Base-by-base conservation (phyloP, 2,888 invertebrate genomes). In the Pyrrhia umbra region DNA sequence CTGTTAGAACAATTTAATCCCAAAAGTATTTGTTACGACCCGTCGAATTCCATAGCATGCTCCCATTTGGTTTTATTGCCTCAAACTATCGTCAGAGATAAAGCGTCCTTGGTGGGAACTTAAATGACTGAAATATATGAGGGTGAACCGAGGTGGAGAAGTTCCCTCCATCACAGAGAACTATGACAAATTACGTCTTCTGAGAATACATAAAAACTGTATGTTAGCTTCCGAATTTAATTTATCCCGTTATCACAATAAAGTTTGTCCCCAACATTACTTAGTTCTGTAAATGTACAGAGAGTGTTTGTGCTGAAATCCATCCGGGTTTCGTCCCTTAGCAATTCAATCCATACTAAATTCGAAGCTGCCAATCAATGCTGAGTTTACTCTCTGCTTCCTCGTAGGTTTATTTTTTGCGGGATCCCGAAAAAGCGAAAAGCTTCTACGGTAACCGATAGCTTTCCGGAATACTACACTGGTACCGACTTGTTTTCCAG, bases 131-230 rank as follows among this genome's bases (percentile, higher is more conserved):
- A 63, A 73, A 77, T 80, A 79, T 76, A 77, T 61, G 62, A 67
- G 50, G 62, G 63, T 68, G 62, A 72, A 61, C 59, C 20, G 57
- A 63, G 27, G 39, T 57, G 79, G 66, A 64, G 73, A 74, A 60
- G 60, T 60, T 76, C 68, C 45, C 25, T 63, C 62, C 73, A 59
- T 70, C 75, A 75, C 58, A 75, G 68, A 66, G 77, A 79, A 67
- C 82, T 79, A 85, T 85, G 88, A 87, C 85, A 88, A 87, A 88
- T 86, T 82, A 82, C 67, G 67, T 74, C 58, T 75, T 81, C 75
- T 74, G 77, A 75, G 77, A 81, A 79, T 82, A 82, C 80, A 80
- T 80, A 84, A 84, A 86, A 84, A 79, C 70, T 59, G 69, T 60
- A 71, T n/a, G 9, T 13, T 10, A 30, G 1, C 23, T 23, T 74